phyloP scores from a whole-genome alignment of 2,113 vertebrate species.

The Pseudorhombus dupliciocellatus region DNA sequence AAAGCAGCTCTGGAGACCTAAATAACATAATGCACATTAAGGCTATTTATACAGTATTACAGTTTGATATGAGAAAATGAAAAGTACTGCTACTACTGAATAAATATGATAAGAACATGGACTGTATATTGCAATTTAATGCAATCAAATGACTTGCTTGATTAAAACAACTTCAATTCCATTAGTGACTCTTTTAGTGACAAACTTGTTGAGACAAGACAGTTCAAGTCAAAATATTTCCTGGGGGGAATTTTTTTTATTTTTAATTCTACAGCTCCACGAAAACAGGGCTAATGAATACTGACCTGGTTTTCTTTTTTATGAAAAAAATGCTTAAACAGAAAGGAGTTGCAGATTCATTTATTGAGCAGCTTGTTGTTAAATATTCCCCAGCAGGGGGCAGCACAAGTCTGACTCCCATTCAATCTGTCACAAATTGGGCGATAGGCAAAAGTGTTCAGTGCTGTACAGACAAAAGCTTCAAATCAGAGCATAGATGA shows the following conservation, averaged over 20 bases:
- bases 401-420: constrained; percentile 55
- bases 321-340: too few species aligned
- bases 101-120: too few species aligned
- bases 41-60: too few species aligned
- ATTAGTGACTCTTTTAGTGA: neutral
- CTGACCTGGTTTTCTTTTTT: too few species aligned
- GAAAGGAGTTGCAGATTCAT: neutral
- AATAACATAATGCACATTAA: too few species aligned
- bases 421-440: neutral
- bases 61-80: too few species aligned
- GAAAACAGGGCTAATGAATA: too few species aligned
- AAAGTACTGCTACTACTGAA: too few species aligned
- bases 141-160: neutral
- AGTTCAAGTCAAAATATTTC: neutral
- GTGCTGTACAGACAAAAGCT: neutral
- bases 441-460: neutral
- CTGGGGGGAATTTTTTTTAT: neutral
- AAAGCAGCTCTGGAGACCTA: too few species aligned
- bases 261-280: too few species aligned
- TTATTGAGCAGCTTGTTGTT: constrained; percentile 1
- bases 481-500: constrained; percentile 32
- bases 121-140: too few species aligned
- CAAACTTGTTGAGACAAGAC: too few species aligned
- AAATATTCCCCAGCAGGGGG: constrained; percentile 68
- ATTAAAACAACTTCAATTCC: neutral